Evolutionary conservation across 2,113 vertebrate species (phyloP).

Genomic region (Paraplagusia blochii): DNA sequence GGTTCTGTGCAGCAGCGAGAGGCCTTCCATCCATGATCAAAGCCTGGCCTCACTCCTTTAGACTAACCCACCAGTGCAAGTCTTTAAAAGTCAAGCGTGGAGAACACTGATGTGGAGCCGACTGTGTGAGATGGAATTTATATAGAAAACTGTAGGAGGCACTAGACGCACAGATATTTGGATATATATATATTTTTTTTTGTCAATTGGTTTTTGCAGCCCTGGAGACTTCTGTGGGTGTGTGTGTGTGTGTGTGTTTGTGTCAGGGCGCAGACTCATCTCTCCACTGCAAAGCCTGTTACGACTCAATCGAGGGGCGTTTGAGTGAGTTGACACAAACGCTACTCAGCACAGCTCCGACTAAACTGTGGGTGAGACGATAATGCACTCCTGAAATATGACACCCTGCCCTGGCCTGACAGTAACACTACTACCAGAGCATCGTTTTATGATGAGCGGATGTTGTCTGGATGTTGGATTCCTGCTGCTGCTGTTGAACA

Average conservation of each 20-base stretch:
- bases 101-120: conserved; percentile 1
- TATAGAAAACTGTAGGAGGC: conserved; percentile 4
- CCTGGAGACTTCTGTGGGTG: conserved; percentile 33
- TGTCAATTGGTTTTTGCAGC: conserved; percentile 7
- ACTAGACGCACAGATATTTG: conserved; percentile 4
- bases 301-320: conserved; percentile 54
- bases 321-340: conserved; percentile 55
- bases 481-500: conserved; percentile 9
- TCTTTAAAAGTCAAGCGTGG: not conserved
- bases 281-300: conserved; percentile 46
- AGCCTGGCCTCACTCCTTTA: conserved; percentile 34
- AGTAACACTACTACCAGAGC: conserved; percentile 17
- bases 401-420: conserved; percentile 46
- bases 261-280: conserved; percentile 32
- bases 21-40: conserved; percentile 45
- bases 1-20: not conserved
- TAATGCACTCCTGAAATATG: conserved; percentile 70
- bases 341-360: conserved; percentile 54
- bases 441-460: conserved; percentile 4
- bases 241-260: too few species aligned
- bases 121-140: not conserved
- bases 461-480: not conserved
- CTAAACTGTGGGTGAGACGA: conserved; percentile 38
- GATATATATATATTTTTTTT: not conserved
- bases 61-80: conserved; percentile 32